These are phyloP conservation scores for Melanotaenia boesemani DNA, from an alignment of 2,797 vertebrate genomes.

Conservation along the genomic window DNA sequence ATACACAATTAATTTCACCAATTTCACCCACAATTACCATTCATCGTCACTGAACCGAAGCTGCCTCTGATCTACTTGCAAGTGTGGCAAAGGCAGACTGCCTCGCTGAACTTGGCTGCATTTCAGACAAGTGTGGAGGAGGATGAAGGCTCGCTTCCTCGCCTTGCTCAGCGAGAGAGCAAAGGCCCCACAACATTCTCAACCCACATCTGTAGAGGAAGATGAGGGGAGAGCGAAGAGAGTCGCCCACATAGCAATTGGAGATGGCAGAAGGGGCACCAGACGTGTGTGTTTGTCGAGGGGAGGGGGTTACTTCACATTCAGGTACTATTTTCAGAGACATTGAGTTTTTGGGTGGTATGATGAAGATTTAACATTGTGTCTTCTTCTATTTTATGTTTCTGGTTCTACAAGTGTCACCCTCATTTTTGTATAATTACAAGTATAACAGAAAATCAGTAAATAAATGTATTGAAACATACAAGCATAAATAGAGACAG, in stretches of 20 bases:
- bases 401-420: background rate
- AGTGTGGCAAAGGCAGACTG: slow-evolving; percentile 36
- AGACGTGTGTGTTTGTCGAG: slow-evolving; percentile 43
- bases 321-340: slow-evolving; percentile 47
- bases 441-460: too few species aligned
- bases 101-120: slow-evolving; percentile 62
- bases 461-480: too few species aligned
- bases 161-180: slow-evolving; percentile 53
- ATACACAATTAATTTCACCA: background rate
- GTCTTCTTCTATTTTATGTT: background rate
- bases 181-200: slow-evolving; percentile 55
- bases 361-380: slow-evolving; percentile 1
- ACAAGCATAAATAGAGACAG: too few species aligned
- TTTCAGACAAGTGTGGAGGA: slow-evolving; percentile 73
- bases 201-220: slow-evolving; percentile 61
- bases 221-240: slow-evolving; percentile 47
- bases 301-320: slow-evolving; percentile 37
- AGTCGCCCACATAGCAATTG: slow-evolving; percentile 58
- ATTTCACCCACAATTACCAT: background rate
- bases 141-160: slow-evolving; percentile 66
- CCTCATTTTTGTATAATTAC: background rate
- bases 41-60: slow-evolving; percentile 21
- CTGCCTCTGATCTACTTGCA: slow-evolving; percentile 49
- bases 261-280: slow-evolving; percentile 44
- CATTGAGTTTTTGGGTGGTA: slow-evolving; percentile 4